phyloP scores from a whole-genome alignment of 2,888 invertebrate species.

The Cheilosia soror region DNA sequence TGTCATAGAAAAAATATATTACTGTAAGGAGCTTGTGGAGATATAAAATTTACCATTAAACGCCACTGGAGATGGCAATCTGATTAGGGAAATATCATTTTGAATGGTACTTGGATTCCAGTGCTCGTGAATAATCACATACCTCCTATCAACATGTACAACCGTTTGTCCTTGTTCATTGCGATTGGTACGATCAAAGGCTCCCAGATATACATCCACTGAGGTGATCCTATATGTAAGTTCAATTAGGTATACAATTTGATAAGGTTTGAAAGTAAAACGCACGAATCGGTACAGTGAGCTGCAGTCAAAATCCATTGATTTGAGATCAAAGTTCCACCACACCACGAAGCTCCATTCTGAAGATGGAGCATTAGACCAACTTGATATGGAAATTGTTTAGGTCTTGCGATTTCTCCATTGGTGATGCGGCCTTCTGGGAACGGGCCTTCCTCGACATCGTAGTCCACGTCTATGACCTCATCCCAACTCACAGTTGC shows the following conservation, averaged over 20 bases:
- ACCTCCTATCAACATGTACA: constrained; percentile 75
- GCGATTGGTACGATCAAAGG: constrained; percentile 77
- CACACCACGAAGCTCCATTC: constrained; percentile 78
- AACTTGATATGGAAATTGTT: constrained; percentile 81
- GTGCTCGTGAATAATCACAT: constrained; percentile 81
- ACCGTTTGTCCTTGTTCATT: constrained; percentile 77
- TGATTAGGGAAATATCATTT: constrained; percentile 84
- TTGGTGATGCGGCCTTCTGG: constrained; percentile 48
- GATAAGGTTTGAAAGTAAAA: not conserved
- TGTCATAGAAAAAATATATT: constrained; percentile 28
- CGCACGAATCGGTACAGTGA: constrained; percentile 78
- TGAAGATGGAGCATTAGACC: constrained; percentile 79
- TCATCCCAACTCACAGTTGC: constrained; percentile 80
- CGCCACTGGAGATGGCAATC: constrained; percentile 81
- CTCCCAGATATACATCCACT: constrained; percentile 79
- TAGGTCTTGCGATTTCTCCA: constrained; percentile 80
- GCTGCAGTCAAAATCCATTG: constrained; percentile 82
- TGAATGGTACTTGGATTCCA: constrained; percentile 79
- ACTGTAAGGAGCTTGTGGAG: not conserved
- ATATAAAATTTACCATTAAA: constrained; percentile 80
- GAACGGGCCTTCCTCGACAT: not conserved
- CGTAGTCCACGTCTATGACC: constrained; percentile 79
- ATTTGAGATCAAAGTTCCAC: constrained; percentile 82
- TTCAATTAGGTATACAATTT: constrained; percentile 40
- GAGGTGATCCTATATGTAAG: constrained; percentile 76